phyloP scores from a whole-genome alignment of 2,888 invertebrate genomes.

The Crossocerus cetratus region DNA sequence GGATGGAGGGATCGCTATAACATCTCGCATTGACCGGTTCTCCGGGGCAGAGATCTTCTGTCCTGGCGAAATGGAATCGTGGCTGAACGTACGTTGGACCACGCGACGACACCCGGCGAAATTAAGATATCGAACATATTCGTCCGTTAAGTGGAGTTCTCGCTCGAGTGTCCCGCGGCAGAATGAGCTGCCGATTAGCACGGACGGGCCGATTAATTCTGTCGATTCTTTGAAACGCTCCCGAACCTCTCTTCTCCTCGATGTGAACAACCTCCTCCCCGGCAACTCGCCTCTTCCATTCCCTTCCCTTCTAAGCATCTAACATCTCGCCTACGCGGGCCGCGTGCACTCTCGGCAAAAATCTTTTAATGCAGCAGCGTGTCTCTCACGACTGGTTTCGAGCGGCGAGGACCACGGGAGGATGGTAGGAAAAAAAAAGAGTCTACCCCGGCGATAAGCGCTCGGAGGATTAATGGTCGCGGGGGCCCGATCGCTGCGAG shows the following conservation, averaged over 20 bases:
- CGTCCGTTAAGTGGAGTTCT: conserved; percentile 50
- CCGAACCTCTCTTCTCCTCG: conserved; percentile 1
- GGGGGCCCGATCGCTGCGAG: conserved; percentile 6
- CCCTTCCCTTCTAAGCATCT: neutral
- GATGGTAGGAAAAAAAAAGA: neutral
- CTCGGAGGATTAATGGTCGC: conserved; percentile 1
- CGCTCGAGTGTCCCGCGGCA: conserved; percentile 18
- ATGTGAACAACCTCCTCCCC: conserved; percentile 35
- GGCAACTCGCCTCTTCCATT: conserved; percentile 19
- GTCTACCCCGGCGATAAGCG: neutral
- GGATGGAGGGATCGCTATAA: conserved; percentile 27
- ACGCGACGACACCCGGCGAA: conserved; percentile 39
- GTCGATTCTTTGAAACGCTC: conserved; percentile 49
- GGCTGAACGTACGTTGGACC: conserved; percentile 19
- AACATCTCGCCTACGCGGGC: neutral
- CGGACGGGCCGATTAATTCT: conserved; percentile 52
- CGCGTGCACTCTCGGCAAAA: neutral
- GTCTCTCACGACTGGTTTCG: neutral
- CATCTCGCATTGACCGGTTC: conserved; percentile 35
- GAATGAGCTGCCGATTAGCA: conserved; percentile 44
- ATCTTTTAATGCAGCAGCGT: neutral
- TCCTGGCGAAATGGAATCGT: neutral
- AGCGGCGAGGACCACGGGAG: neutral
- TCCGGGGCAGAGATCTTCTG: conserved; percentile 5
- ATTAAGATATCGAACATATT: conserved; percentile 56